Evolutionary conservation across 37 sponge, comb jelly and placozoan species (phyloP).

Genomic region (Halisarca cf. caerulea): DNA sequence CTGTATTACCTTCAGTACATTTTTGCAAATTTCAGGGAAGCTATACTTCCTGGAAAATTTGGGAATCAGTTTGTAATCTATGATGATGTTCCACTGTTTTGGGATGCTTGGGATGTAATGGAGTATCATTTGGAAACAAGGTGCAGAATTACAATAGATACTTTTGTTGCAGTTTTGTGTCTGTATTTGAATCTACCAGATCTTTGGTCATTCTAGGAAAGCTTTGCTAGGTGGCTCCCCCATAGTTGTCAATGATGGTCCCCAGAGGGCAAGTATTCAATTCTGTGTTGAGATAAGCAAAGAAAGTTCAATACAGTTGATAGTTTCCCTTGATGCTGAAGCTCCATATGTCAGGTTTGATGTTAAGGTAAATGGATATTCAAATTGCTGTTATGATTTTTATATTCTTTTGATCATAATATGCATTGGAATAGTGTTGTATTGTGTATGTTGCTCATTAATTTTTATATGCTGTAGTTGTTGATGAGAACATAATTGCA

Average conservation of each 20-base stretch:
- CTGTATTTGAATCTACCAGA: no score
- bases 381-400: no score
- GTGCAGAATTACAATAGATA: not conserved
- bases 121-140: conserved; percentile 85
- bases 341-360: conserved; percentile 59
- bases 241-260: conserved; percentile 33
- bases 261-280: conserved; percentile 51
- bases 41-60: conserved; percentile 18
- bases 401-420: no score
- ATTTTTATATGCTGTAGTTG: no score
- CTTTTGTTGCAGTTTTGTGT: no score
- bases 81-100: conserved; percentile 85
- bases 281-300: conserved; percentile 30
- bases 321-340: conserved; percentile 50
- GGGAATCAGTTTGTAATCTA: conserved; percentile 74
- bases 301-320: conserved; percentile 24
- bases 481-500: no score
- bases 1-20: not conserved
- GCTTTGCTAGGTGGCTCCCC: no score
- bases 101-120: conserved; percentile 95
- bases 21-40: conserved; percentile 27
- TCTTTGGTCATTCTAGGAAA: no score
- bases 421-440: no score
- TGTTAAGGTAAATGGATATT: conserved; percentile 20
- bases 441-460: no score